Percentiles rank a stretch among this genome's conserved stretches.
Conservation (phyloP, 2,113 vertebrate species). For the Acinonyx jubatus region DNA sequence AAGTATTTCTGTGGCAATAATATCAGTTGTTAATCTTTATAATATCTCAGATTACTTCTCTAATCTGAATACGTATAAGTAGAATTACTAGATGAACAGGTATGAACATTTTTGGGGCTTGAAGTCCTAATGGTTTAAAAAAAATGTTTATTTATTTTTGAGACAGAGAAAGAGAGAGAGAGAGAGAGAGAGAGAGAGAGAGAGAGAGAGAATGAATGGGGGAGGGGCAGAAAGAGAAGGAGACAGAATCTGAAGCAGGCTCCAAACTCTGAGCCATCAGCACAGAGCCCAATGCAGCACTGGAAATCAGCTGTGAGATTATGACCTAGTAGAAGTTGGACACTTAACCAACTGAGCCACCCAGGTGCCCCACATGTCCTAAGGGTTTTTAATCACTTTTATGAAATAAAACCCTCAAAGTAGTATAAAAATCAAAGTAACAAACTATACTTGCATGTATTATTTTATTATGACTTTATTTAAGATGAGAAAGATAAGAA, state of each 20-base stretch:
- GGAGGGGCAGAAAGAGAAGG: too few species aligned
- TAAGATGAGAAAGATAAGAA: slow-evolving; percentile 9
- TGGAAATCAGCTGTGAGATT: too few species aligned
- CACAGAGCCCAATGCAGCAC: too few species aligned
- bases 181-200: too few species aligned
- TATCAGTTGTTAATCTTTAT: background rate
- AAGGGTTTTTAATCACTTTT: slow-evolving; percentile 20
- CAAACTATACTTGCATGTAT: background rate
- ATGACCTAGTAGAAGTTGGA: too few species aligned
- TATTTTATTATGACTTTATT: background rate
- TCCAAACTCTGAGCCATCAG: too few species aligned
- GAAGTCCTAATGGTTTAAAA: background rate
- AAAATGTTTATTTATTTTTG: too few species aligned
- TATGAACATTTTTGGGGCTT: background rate
- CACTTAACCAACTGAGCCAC: too few species aligned
- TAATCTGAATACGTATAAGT: background rate
- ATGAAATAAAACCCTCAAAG: background rate
- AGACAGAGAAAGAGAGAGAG: too few species aligned
- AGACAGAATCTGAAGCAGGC: too few species aligned
- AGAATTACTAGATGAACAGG: background rate
- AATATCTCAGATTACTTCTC: slow-evolving; percentile 2
- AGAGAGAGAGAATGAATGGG: too few species aligned
- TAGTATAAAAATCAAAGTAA: slow-evolving; percentile 17
- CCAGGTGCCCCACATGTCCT: background rate
- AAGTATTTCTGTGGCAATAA: background rate